A percentile compares a stretch with the other conserved stretches of the same genome.
Conservation (phyloP, 2,797 vertebrate species). For the Pseudopleuronectes americanus region DNA sequence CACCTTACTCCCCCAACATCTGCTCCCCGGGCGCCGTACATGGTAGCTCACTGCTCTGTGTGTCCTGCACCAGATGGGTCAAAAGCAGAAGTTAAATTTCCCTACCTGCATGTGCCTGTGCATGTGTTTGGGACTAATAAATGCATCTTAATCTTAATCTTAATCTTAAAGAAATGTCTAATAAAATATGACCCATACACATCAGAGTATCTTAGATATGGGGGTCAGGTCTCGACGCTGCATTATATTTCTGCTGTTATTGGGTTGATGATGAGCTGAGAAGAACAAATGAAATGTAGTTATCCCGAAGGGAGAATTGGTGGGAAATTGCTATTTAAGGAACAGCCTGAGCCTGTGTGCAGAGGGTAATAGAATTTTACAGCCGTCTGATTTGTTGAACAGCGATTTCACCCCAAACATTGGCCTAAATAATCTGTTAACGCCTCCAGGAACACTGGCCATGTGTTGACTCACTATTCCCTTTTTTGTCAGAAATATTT, state of each 20-base stretch:
- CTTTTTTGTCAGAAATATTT: not conserved
- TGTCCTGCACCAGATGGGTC: too few relatives aligned
- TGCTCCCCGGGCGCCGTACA: too few relatives aligned
- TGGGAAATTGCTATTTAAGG: constrained; percentile 25
- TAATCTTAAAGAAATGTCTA: too few relatives aligned
- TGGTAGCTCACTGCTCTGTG: too few relatives aligned
- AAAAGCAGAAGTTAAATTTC: too few relatives aligned
- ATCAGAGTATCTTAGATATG: not conserved
- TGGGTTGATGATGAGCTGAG: constrained; percentile 25
- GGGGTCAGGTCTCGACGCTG: not conserved
- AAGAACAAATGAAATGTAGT: constrained; percentile 22
- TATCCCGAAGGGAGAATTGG: constrained; percentile 10
- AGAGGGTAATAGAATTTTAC: constrained; percentile 25
- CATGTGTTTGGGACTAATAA: too few relatives aligned
- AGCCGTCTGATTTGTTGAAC: constrained; percentile 10
- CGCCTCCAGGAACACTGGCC: not conserved
- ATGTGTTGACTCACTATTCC: not conserved
- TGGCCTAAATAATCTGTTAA: constrained; percentile 6
- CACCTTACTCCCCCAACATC: too few relatives aligned
- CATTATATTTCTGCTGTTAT: constrained; percentile 8
- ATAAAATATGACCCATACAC: too few relatives aligned
- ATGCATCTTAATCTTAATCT: too few relatives aligned
- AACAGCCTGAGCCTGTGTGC: constrained; percentile 5
- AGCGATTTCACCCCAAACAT: constrained; percentile 24
- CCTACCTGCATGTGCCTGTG: too few relatives aligned